Conservation (phyloP, 2,888 invertebrate genomes). For the Lydus trimaculatus region DNA sequence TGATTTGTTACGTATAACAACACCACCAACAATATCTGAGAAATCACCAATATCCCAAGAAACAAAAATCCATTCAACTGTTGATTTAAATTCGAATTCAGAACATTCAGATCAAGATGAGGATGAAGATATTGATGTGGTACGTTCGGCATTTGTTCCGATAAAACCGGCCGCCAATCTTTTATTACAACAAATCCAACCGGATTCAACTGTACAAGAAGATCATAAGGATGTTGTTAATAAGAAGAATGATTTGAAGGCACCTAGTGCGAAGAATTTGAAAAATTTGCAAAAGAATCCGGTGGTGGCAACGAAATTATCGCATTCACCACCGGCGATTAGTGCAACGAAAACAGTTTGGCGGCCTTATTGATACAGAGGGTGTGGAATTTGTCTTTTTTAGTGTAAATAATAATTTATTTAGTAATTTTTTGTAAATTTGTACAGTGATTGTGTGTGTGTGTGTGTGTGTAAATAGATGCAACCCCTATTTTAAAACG, state of each 20-base stretch:
- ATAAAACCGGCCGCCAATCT: slow-evolving; percentile 69
- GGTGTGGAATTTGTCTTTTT: slow-evolving; percentile 25
- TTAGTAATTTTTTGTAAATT: slow-evolving; percentile 7
- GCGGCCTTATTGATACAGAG: slow-evolving; percentile 70
- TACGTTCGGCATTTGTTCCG: slow-evolving; percentile 77
- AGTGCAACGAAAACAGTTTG: slow-evolving; percentile 73
- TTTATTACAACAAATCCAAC: slow-evolving; percentile 64
- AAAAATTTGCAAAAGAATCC: slow-evolving; percentile 53
- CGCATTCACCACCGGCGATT: slow-evolving; percentile 54
- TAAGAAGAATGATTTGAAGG: slow-evolving; percentile 67
- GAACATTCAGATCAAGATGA: slow-evolving; percentile 72
- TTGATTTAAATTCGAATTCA: slow-evolving; percentile 65
- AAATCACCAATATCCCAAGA: slow-evolving; percentile 57
- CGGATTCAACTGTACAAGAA: slow-evolving; percentile 67
- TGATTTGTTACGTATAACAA: not conserved
- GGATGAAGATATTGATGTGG: slow-evolving; percentile 78
- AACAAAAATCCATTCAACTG: slow-evolving; percentile 69
- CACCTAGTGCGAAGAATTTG: slow-evolving; percentile 66
- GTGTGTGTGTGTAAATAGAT: slow-evolving; percentile 9
- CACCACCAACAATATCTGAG: not conserved
- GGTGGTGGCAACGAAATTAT: slow-evolving; percentile 44
- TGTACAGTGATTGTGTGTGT: slow-evolving; percentile 6
- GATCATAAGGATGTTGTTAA: slow-evolving; percentile 16
- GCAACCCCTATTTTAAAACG: no score
- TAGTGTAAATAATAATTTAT: slow-evolving; percentile 17